A percentile compares a stretch with the other conserved stretches of the same genome.
phyloP scores from a whole-genome alignment of 2,888 invertebrate species.

The Pachycephus smyrnensis region DNA sequence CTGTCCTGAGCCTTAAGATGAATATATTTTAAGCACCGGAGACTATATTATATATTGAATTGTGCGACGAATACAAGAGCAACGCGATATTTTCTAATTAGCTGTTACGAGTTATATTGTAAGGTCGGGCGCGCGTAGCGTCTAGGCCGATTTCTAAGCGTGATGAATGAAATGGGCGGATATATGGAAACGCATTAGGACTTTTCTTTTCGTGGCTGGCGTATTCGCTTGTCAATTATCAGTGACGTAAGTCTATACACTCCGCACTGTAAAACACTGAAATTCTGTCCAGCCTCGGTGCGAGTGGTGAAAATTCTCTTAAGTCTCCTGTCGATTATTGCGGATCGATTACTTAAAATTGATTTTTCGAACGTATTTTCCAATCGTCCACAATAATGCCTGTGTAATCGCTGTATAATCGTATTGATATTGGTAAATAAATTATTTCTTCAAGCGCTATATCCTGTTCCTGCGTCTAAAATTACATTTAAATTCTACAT shows the following conservation, averaged over 20 bases:
- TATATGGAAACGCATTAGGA: background rate
- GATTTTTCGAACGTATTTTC: background rate
- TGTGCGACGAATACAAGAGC: background rate
- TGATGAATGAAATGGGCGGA: background rate
- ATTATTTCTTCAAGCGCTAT: constrained; percentile 51
- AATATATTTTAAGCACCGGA: constrained; percentile 12
- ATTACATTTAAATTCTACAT: background rate
- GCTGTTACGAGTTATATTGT: constrained; percentile 19
- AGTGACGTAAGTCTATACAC: background rate
- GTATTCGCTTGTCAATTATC: background rate
- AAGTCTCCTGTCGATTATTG: background rate
- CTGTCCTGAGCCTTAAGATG: constrained; percentile 24
- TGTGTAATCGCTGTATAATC: constrained; percentile 39
- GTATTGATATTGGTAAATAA: constrained; percentile 52
- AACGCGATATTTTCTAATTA: constrained; percentile 37
- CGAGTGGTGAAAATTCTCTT: background rate
- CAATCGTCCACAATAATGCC: constrained; percentile 18
- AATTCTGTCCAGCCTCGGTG: background rate
- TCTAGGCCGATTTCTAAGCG: too few species aligned
- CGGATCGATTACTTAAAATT: background rate
- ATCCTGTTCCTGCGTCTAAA: constrained; percentile 1
- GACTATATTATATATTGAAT: constrained; percentile 4
- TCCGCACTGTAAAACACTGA: background rate
- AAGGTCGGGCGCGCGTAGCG: background rate
- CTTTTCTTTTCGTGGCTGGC: background rate